phyloP scores from a whole-genome alignment of 2,113 vertebrate species.

The Myocastor coypus region DNA sequence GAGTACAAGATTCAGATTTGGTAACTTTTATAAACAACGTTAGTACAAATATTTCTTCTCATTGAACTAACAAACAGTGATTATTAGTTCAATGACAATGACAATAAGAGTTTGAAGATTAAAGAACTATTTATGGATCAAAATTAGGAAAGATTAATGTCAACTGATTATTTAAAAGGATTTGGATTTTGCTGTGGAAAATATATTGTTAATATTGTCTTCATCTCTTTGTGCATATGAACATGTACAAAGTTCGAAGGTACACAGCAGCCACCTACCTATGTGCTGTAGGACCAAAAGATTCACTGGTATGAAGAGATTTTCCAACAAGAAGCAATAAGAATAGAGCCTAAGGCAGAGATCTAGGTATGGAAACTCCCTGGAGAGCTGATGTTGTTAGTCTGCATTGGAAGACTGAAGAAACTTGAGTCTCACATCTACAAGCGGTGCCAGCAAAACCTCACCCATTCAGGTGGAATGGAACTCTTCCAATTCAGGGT shows the following conservation, averaged over 20 bases:
- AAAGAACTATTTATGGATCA: not conserved
- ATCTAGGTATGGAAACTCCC: not conserved
- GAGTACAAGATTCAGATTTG: too few relatives aligned
- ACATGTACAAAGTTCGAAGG: not conserved
- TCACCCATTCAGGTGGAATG: not conserved
- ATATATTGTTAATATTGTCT: not conserved
- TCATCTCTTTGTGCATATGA: not conserved
- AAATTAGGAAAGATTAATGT: not conserved
- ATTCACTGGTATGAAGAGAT: not conserved
- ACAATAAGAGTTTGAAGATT: not conserved
- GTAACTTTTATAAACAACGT: too few relatives aligned
- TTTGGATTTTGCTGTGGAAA: not conserved
- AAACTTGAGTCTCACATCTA: not conserved
- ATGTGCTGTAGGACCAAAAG: not conserved
- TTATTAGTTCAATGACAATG: too few relatives aligned
- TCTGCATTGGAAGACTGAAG: not conserved
- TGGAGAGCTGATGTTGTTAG: not conserved
- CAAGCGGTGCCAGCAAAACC: not conserved
- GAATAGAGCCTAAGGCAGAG: not conserved
- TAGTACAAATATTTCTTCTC: too few relatives aligned
- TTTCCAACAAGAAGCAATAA: not conserved
- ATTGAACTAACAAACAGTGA: too few relatives aligned
- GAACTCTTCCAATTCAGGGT: not conserved
- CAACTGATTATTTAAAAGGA: not conserved
- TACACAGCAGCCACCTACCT: not conserved